Base-by-base conservation (phyloP, 2,797 vertebrate species). In the Ceyx erithaca region DNA sequence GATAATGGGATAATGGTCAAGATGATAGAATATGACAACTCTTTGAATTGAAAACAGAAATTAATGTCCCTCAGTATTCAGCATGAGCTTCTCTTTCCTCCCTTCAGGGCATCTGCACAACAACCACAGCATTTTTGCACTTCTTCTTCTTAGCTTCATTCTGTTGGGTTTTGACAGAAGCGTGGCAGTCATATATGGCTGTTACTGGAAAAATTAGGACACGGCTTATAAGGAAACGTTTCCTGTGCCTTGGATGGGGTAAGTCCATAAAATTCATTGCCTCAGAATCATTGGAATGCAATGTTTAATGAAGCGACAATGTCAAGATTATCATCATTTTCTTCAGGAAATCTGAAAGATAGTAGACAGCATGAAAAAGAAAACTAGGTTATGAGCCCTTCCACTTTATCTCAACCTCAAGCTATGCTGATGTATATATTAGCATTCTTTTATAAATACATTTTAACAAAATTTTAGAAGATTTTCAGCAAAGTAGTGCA, bases 121-220 rank as follows among this genome's bases (percentile, higher is more conserved):
- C 99, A 98, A 99, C 99, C 33, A 99, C 99, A 7, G 99, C 99
- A 64, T 99, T 99, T 96, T 98, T 99, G 94, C 99, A 99, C 98
- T 99, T 99, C 98, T 99, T 99, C 98, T 99, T 99, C 97, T 97
- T 99, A 98, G 99, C 99, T 69, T 99, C 99, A 10, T 99, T 99
- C 98, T 99, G 99, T 97, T 99, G 99, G 99, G 99, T 99, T 92
- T 98, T 99, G 98, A 99, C 99, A 33, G 99, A 99, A 97, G 99
- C 99, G 82, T 99, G 99, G 99, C 99, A 99, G 98, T 99, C 99
- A 69, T 99, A 99, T 96, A 99, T 99, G 99, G 99, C 99, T 77
- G 99, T 99, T 95, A 99, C 99, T 21, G 99, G 99, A 94, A 99
- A 99, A 97, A 99, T 99, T 90, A 99, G 99, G 96, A 99, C 99